Evolutionary conservation across 1,140 invertebrate species (phyloP), one percentile per base, ranked within the genome.

Genomic region (Lanistes nyassanus): DNA sequence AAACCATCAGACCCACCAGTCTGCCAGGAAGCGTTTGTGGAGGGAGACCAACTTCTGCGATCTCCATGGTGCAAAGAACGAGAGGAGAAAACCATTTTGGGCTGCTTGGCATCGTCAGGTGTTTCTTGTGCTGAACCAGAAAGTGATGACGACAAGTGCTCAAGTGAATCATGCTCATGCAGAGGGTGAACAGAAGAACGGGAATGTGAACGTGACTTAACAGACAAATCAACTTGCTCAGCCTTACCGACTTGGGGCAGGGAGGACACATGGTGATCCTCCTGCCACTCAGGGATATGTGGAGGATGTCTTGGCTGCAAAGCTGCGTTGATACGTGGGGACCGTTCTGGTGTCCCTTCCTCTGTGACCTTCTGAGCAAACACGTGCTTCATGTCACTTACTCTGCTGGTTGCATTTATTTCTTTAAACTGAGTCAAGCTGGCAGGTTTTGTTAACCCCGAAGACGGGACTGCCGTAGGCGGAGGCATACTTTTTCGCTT

Each of bases 311-410:
- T 68, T 37, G 76, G 72, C 29, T 36, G 69, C 1, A 78, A 72
- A 0, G 72, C 72, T 31, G 76, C 58, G 56, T 70, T 74, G 26
- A 75, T 23, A 11, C 47, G 66, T 7, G 76, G 34, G 31, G 53
- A 31, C 47, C 60, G 62, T 31, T 62, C 39, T 53, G 68, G n/a
- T n/a, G 37, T 3, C 6, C 39, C 26, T 0, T 34, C 39, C 4
- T 26, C 36, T n/a, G 51, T 55, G 21, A 60, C 56, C 16, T 53
- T 31, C 68, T 42, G 13, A 3, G 51, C 31, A 0, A 21, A 21
- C 29, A 51, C 53, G 19, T 16, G 42, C 23, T 39, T 39, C 21
- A 11, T 34, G 16, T 51, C 53, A 23, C 55, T 29, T 31, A 29
- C 36, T 23, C 56, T 60, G 34, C 31, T 37, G 11, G 56, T 21